Conservation (phyloP, 2,888 invertebrate species). For the Helobdella robusta region DNA sequence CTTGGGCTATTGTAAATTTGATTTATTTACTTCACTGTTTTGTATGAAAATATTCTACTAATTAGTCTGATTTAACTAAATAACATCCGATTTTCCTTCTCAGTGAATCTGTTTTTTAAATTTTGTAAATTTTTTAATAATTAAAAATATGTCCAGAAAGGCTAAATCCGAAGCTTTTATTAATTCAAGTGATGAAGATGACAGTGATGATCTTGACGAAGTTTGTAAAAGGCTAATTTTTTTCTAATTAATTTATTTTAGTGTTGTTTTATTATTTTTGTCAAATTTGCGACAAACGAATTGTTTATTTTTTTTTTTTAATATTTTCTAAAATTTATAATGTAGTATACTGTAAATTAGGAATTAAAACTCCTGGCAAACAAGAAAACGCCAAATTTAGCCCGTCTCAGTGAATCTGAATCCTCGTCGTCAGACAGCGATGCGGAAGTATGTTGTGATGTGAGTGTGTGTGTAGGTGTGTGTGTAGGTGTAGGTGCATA, state of each 20-base stretch:
- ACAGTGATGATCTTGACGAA: slow-evolving; percentile 45
- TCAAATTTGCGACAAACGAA: background rate
- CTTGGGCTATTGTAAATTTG: too few relatives aligned
- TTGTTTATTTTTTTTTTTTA: background rate
- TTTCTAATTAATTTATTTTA: background rate
- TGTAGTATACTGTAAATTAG: slow-evolving; percentile 33
- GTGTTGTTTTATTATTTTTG: background rate
- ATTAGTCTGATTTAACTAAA: too few relatives aligned
- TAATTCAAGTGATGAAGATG: slow-evolving; percentile 45
- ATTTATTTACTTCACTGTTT: too few relatives aligned
- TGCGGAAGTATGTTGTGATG: slow-evolving; percentile 41
- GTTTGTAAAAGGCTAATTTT: slow-evolving; percentile 19
- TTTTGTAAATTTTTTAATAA: too few relatives aligned
- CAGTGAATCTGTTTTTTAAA: too few relatives aligned
- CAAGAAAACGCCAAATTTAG: slow-evolving; percentile 38
- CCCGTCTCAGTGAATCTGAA: slow-evolving; percentile 39
- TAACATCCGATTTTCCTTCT: too few relatives aligned
- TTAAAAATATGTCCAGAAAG: too few relatives aligned
- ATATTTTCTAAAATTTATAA: background rate
- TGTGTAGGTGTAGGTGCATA: background rate
- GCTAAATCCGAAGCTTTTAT: slow-evolving; percentile 43
- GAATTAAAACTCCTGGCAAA: slow-evolving; percentile 43
- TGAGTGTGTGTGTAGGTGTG: background rate
- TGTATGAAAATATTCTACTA: too few relatives aligned
- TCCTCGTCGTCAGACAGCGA: slow-evolving; percentile 48